A percentile compares a stretch with the other conserved stretches of the same genome.
phyloP scores from a whole-genome alignment of 1,140 invertebrate genomes.

The Drosophila obscura region DNA sequence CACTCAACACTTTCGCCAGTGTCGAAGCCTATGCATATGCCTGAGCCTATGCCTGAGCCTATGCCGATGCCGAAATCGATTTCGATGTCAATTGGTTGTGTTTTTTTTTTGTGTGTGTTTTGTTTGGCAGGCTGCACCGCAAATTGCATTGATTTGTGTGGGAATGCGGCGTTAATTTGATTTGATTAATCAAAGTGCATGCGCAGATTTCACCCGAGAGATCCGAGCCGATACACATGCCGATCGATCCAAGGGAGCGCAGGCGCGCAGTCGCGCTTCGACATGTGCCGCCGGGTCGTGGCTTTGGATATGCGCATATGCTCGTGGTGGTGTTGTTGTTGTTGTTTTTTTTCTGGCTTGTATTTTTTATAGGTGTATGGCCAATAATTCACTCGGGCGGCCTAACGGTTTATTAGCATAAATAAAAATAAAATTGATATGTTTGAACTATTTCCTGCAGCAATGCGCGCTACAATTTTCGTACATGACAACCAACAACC shows the following conservation, averaged over 20 bases:
- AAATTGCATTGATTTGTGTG: conserved; percentile 82
- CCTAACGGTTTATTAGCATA: conserved; percentile 80
- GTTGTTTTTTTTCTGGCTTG: conserved; percentile 6
- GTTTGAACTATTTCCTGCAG: conserved; percentile 82
- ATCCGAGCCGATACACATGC: not conserved
- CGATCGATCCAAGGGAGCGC: not conserved
- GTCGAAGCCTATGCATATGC: not conserved
- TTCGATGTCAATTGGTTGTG: conserved; percentile 49
- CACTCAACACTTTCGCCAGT: conserved; percentile 75
- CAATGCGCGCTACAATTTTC: conserved; percentile 82
- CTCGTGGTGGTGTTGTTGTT: conserved; percentile 6
- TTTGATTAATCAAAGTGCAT: conserved; percentile 78
- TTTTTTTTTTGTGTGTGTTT: conserved; percentile 18
- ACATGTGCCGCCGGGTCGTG: conserved; percentile 67
- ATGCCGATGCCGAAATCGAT: conserved; percentile 3
- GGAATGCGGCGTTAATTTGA: conserved; percentile 78
- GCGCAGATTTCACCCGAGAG: conserved; percentile 63
- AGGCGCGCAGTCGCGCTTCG: conserved; percentile 12
- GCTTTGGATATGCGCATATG: conserved; percentile 31
- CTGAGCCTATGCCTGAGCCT: not conserved
- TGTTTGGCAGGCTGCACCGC: conserved; percentile 37
- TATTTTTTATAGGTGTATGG: conserved; percentile 55
- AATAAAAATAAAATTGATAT: conserved; percentile 83
- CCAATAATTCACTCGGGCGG: conserved; percentile 75
- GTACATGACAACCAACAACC: conserved; percentile 79